Evolutionary conservation across 2,113 vertebrate species (phyloP).

Genomic region (Daubentonia madagascariensis): DNA sequence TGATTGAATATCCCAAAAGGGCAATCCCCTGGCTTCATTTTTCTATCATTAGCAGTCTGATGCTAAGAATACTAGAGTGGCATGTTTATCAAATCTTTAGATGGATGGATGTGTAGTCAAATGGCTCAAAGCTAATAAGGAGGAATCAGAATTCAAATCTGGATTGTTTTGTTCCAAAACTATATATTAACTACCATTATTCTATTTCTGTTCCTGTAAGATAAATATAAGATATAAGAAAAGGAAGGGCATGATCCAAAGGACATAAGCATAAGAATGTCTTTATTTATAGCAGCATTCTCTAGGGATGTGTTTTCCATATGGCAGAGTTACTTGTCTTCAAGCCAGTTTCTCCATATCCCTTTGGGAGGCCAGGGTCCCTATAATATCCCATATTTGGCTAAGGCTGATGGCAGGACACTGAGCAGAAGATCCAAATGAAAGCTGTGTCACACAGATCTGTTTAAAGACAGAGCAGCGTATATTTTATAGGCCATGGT

Average conservation of each 20-base stretch:
- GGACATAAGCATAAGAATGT: background rate
- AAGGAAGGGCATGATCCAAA: background rate
- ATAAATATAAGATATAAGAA: background rate
- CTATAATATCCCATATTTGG: background rate
- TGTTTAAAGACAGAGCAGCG: constrained; percentile 26
- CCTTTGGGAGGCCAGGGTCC: background rate
- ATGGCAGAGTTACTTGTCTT: background rate
- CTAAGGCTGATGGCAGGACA: background rate
- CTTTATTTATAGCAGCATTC: background rate
- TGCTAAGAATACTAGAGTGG: background rate
- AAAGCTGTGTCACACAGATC: background rate
- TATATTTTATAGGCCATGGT: background rate
- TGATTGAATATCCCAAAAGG: background rate
- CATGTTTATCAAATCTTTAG: background rate
- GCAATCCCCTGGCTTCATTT: background rate
- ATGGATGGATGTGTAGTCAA: background rate
- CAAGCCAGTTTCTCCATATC: background rate
- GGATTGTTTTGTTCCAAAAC: background rate
- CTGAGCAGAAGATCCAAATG: constrained; percentile 12
- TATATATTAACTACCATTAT: background rate
- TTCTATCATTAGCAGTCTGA: background rate
- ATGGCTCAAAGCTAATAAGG: background rate
- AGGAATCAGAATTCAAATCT: background rate
- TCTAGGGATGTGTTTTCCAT: background rate
- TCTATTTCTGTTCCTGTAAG: background rate